Evolutionary conservation across 2,797 vertebrate species (phyloP).

Genomic region (Lagodon rhomboides): DNA sequence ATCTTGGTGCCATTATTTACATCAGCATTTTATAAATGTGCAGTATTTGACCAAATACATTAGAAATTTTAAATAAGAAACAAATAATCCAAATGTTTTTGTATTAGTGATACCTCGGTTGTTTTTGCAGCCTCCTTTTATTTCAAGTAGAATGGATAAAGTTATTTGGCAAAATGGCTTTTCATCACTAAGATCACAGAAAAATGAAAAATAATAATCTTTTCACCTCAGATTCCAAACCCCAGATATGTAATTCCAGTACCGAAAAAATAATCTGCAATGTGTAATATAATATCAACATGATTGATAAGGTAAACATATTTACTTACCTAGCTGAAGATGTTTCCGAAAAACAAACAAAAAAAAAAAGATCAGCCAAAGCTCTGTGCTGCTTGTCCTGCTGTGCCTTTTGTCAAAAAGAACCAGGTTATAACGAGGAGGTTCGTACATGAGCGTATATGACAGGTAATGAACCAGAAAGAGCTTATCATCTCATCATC

Average conservation of each 20-base stretch:
- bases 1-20: too few species aligned
- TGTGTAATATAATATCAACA: too few species aligned
- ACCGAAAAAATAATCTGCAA: too few species aligned
- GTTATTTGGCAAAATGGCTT: background rate
- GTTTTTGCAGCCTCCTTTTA: background rate
- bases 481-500: background rate
- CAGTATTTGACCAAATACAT: background rate
- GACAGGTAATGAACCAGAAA: conserved; percentile 1
- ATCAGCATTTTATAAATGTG: background rate
- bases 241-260: too few species aligned
- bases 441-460: conserved; percentile 33
- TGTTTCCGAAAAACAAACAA: too few species aligned
- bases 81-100: too few species aligned
- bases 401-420: background rate
- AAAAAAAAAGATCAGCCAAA: too few species aligned
- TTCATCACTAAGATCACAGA: background rate
- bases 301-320: too few species aligned
- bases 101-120: background rate
- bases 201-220: too few species aligned
- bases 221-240: too few species aligned
- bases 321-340: too few species aligned
- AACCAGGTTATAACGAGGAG: background rate
- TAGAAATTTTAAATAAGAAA: background rate
- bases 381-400: background rate
- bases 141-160: background rate